phyloP scores from a whole-genome alignment of 2,888 invertebrate genomes.

The Ferrisia virgata region DNA sequence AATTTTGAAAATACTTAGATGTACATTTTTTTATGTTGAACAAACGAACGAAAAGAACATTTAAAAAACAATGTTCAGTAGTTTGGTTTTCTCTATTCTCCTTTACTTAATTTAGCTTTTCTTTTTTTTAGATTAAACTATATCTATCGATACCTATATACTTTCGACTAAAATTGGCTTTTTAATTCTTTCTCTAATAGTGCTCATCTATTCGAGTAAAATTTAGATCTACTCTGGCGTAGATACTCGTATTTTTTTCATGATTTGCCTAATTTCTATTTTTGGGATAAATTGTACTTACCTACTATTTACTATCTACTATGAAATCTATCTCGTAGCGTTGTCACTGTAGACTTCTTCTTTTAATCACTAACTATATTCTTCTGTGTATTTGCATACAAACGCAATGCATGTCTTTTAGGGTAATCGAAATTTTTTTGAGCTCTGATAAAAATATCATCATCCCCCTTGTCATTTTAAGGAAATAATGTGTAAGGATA shows the following conservation, averaged over 20 bases:
- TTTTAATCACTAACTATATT: neutral
- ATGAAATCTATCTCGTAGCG: neutral
- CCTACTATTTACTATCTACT: neutral
- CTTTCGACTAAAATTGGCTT: neutral
- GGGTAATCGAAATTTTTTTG: neutral
- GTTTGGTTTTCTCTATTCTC: neutral
- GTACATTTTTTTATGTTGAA: no score
- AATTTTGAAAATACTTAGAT: no score
- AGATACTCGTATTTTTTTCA: neutral
- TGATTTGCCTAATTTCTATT: neutral
- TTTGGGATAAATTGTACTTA: neutral
- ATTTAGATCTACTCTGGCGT: neutral
- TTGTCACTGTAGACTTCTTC: neutral
- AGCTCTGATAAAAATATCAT: neutral
- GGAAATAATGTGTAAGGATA: neutral
- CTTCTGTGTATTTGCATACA: neutral
- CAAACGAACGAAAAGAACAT: neutral
- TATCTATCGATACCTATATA: neutral
- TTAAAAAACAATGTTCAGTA: neutral
- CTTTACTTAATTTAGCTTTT: neutral
- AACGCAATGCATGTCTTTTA: constrained; percentile 7
- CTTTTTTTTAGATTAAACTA: neutral
- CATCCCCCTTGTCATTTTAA: neutral
- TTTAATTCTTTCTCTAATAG: neutral
- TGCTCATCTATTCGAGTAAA: constrained; percentile 2